phyloP scores from a whole-genome alignment of 2,888 invertebrate genomes.

The Hololepta plana region DNA sequence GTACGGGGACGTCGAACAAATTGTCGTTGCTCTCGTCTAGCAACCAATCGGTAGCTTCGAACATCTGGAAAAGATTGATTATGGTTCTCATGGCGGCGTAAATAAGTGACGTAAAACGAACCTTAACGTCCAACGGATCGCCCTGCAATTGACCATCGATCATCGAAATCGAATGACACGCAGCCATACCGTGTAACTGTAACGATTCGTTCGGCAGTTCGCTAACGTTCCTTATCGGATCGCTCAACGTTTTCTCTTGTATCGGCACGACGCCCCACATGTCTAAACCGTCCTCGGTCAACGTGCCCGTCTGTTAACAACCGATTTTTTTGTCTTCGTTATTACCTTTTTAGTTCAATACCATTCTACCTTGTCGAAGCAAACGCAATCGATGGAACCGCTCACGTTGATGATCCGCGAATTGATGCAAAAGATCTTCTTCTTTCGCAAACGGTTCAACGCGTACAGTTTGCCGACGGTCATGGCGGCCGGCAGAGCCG shows the following conservation, averaged over 20 bases:
- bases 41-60: conserved; percentile 80
- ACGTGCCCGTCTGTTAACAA: conserved; percentile 64
- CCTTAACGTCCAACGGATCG: conserved; percentile 86
- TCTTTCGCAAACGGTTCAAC: conserved; percentile 57
- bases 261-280: conserved; percentile 82
- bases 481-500: conserved; percentile 92
- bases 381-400: conserved; percentile 74
- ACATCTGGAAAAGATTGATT: conserved; percentile 49
- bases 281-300: conserved; percentile 91
- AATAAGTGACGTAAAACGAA: conserved; percentile 15
- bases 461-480: conserved; percentile 90
- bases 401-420: conserved; percentile 87
- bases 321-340: conserved; percentile 4
- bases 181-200: conserved; percentile 58
- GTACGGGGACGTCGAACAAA: no score
- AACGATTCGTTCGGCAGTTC: conserved; percentile 11
- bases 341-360: not conserved
- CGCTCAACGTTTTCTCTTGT: conserved; percentile 13
- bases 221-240: conserved; percentile 15
- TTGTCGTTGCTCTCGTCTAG: no score
- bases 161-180: conserved; percentile 81
- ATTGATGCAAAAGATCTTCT: conserved; percentile 77
- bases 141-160: conserved; percentile 74
- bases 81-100: no score
- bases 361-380: conserved; percentile 65